Evolutionary conservation across 2,888 invertebrate genomes (phyloP), one percentile per base, ranked within the genome.

Genomic region (Myopa testacea): DNA sequence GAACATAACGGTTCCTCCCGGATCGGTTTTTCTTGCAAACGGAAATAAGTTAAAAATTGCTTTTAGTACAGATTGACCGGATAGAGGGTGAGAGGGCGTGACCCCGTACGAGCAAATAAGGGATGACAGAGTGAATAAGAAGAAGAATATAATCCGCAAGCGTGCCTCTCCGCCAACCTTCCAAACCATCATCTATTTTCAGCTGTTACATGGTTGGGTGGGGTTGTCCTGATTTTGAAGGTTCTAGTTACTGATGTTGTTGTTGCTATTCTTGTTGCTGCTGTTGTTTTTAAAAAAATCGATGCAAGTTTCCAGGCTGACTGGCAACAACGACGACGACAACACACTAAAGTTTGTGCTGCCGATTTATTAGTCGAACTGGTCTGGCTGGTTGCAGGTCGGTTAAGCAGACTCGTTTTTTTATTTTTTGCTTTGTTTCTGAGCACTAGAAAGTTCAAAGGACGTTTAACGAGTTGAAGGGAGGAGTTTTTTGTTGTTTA

Each of bases 121-220:
- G 8, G 19, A 5, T 38, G 12, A 8, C 52, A 34, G 34, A 26
- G 26, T 26, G 26, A 26, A 26, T 2, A 50, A 50, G 50, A 14
- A 50, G 14, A 50, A 50, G 50, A 50, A 50, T 14, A 10, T 50
- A 8, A 14, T 50, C 8, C 50, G 3, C 26, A 26, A 26, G 50
- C 50, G 50, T 16, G 14, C 8, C 10, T 14, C 14, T 55, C 16
- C 55, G 10, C 19, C 55, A 58, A 19, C 60, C 14, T n/a, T 58
- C 38, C 10, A 40, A 58, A 40, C 10, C 16, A 62, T 8, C 62
- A 73, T 70, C 73, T 26, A 63, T 73, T 73, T 72, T 45, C 60
- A 40, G 72, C 62, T 60, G 72, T 60, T 38, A 19, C 40, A 60
- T 72, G 62, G 72, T 40, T 62, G 62, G 73, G 37, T 73, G 16